These are phyloP conservation scores for Stomatorhinus ivindoensis DNA, from an alignment of 2,113 vertebrate species.

Conservation along the genomic window DNA sequence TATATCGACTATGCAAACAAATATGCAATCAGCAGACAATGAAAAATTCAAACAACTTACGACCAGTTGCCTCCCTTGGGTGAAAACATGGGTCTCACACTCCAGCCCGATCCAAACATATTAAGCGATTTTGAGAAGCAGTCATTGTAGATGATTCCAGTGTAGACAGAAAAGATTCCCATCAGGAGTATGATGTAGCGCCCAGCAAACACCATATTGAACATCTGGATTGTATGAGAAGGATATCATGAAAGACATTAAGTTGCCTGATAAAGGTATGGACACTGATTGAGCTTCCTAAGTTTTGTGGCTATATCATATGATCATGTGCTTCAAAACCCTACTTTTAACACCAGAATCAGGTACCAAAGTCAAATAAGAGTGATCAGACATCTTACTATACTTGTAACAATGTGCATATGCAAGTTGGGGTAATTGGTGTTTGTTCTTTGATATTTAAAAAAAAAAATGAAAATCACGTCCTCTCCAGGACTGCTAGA, in stretches of 20 bases:
- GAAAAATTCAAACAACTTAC: slow-evolving; percentile 61
- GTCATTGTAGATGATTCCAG: slow-evolving; percentile 96
- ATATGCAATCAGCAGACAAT: not conserved
- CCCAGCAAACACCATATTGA: slow-evolving; percentile 85
- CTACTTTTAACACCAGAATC: not conserved
- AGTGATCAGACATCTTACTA: not conserved
- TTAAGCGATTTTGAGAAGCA: slow-evolving; percentile 97
- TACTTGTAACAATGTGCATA: not conserved
- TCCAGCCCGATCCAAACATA: slow-evolving; percentile 90
- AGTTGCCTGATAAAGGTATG: not conserved
- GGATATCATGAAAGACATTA: not conserved
- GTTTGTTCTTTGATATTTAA: not conserved
- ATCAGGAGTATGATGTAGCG: slow-evolving; percentile 95
- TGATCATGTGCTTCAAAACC: not conserved
- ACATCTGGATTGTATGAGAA: slow-evolving; percentile 65
- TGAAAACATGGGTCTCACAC: slow-evolving; percentile 82
- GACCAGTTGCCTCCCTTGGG: slow-evolving; percentile 72
- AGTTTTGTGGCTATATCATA: not conserved
- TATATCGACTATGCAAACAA: not conserved
- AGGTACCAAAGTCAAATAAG: not conserved
- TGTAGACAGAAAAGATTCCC: slow-evolving; percentile 94
- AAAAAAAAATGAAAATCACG: not conserved
- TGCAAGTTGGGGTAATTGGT: not conserved
- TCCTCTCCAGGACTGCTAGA: not conserved
- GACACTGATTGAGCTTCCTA: not conserved